phyloP scores from a whole-genome alignment of 2,888 invertebrate genomes.

The Apotomis capreana region DNA sequence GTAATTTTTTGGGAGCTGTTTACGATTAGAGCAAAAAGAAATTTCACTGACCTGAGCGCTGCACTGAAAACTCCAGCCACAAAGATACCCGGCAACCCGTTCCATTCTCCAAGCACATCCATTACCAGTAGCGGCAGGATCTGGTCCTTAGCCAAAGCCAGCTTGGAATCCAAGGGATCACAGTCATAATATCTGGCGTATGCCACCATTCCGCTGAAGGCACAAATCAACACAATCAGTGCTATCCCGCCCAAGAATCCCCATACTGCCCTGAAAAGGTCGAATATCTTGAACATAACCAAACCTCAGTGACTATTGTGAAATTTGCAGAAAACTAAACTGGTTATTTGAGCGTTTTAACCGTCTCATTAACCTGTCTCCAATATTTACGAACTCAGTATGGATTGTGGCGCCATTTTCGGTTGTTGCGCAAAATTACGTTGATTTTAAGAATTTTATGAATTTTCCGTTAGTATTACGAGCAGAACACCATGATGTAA shows the following conservation, averaged over 20 bases:
- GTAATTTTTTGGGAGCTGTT: no score
- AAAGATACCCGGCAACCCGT: constrained; percentile 93
- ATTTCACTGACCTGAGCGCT: constrained; percentile 86
- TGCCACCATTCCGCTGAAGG: constrained; percentile 89
- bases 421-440: no score
- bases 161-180: constrained; percentile 87
- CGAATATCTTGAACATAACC: not conserved
- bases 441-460: no score
- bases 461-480: no score
- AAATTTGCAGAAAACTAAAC: no score
- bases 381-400: no score
- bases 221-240: constrained; percentile 86
- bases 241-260: constrained; percentile 87
- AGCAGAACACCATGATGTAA: no score
- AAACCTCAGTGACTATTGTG: no score
- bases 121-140: constrained; percentile 92
- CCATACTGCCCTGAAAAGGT: constrained; percentile 85
- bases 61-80: constrained; percentile 96
- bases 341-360: no score
- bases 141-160: constrained; percentile 90
- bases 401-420: no score
- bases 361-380: no score
- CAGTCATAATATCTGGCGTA: constrained; percentile 89
- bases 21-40: not conserved
- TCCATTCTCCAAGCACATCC: constrained; percentile 90